Evolutionary conservation across 2,888 invertebrate species (phyloP).

Genomic region (Synanthedon andrenaeformis): DNA sequence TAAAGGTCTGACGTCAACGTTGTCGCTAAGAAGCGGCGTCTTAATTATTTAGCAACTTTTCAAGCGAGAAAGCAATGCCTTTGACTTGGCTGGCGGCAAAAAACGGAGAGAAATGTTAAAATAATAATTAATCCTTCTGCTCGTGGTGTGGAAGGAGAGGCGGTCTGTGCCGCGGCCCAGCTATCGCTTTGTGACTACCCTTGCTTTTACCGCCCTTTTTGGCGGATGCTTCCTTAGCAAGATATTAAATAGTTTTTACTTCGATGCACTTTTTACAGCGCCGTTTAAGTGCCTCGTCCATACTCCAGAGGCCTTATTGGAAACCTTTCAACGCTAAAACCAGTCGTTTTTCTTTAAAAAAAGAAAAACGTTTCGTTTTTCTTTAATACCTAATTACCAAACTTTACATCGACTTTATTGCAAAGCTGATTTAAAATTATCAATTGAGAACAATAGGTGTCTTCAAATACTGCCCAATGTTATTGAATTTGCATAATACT

Average conservation of each 20-base stretch:
- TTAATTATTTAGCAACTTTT: constrained; percentile 68
- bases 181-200: constrained; percentile 47
- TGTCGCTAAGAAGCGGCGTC: constrained; percentile 50
- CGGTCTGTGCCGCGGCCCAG: constrained; percentile 14
- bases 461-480: constrained; percentile 13
- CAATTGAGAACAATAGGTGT: constrained; percentile 33
- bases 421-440: constrained; percentile 18
- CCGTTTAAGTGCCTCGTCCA: constrained; percentile 22
- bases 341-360: not conserved
- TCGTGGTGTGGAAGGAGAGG: constrained; percentile 5
- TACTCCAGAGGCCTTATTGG: constrained; percentile 20
- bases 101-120: constrained; percentile 63
- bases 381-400: not conserved
- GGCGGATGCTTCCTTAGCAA: constrained; percentile 39
- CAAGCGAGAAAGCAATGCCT: constrained; percentile 61
- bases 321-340: constrained; percentile 7
- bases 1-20: constrained; percentile 36
- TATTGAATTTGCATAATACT: constrained; percentile 54
- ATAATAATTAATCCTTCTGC: constrained; percentile 67
- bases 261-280: constrained; percentile 42
- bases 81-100: constrained; percentile 61
- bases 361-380: not conserved
- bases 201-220: constrained; percentile 50
- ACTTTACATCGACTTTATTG: not conserved
- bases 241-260: constrained; percentile 66